Conservation (phyloP, 2,797 vertebrate genomes). For the Perdix hodgsoniae region DNA sequence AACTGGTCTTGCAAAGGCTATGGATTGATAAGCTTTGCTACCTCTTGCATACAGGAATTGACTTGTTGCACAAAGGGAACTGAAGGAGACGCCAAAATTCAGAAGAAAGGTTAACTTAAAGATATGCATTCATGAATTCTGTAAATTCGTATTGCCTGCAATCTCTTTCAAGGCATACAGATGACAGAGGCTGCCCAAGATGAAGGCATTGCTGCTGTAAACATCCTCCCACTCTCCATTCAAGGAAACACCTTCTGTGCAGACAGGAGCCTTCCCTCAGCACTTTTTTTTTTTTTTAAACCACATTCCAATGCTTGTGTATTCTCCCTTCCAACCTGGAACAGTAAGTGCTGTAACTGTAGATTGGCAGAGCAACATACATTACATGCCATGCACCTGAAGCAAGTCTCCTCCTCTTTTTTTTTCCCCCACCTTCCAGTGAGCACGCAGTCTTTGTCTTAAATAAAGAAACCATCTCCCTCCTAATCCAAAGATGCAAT, state of each 20-base stretch:
- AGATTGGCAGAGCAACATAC: background rate
- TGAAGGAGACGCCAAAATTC: background rate
- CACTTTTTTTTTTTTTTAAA: background rate
- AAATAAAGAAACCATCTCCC: background rate
- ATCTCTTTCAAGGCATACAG: fast-evolving
- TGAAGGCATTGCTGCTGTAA: background rate
- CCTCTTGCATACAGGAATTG: background rate
- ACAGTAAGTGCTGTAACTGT: background rate
- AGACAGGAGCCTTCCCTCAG: background rate
- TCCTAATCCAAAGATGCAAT: background rate
- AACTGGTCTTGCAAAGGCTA: background rate
- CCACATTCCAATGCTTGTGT: background rate
- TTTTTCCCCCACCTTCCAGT: background rate
- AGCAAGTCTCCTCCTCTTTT: background rate
- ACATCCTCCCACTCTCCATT: background rate
- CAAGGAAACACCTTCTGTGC: background rate
- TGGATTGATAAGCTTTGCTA: background rate
- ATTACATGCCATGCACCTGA: background rate
- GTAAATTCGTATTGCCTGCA: background rate
- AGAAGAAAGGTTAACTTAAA: background rate
- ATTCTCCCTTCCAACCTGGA: background rate
- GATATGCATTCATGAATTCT: background rate
- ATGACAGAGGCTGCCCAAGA: background rate
- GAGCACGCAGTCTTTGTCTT: background rate
- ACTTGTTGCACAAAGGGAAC: background rate